Evolutionary conservation across 1,140 invertebrate species (phyloP), one percentile per base, ranked within the genome.

Genomic region (Orius insidiosus): DNA sequence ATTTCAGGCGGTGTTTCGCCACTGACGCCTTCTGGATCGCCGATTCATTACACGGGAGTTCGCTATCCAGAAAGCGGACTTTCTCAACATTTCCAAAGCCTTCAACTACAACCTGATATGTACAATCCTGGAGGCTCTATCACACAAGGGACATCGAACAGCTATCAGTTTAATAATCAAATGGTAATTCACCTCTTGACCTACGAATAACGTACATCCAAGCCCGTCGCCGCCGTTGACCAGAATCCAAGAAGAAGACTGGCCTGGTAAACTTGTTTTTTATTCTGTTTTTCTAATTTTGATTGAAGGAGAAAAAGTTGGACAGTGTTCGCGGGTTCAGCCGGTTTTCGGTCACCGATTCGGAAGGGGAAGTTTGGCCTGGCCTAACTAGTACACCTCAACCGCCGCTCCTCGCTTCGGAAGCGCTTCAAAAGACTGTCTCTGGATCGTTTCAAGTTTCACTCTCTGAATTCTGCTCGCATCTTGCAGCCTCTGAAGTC

Each of bases 391-490:
- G 19, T 3, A 31, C 18, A 5, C 24, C 31, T 8, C 24, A 30
- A 15, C 41, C 41, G 24, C 41, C 41, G 11, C 24, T 49, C 44
- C 14, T 49, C 45, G n/a, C 52, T 45, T 45, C 56, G 56, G 36
- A 43, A 60, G 18, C 37, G 1, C 49, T 51, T 32, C 59, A 65
- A 41, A 67, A 67, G 52, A 66, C 66, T 10, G 55, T 61, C 13
- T 62, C 60, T 47, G 65, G 66, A 13, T 64, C 62, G 35, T 59
- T 68, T 46, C 76, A 84, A 59, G 72, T 86, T 0, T 73, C 76
- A 13, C 60, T 88, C n/a, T 81, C 81, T 0, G 76, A 82, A 11
- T 73, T 80, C 36, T 86, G 80, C 58, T 82, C 80, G 9, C 72
- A 79, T 54, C 62, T 50, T 9, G 52, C 47, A 4, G 46, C 79